These are phyloP conservation scores for Burhinus bistriatus DNA, from an alignment of 2,113 vertebrate species.

Conservation along the genomic window DNA sequence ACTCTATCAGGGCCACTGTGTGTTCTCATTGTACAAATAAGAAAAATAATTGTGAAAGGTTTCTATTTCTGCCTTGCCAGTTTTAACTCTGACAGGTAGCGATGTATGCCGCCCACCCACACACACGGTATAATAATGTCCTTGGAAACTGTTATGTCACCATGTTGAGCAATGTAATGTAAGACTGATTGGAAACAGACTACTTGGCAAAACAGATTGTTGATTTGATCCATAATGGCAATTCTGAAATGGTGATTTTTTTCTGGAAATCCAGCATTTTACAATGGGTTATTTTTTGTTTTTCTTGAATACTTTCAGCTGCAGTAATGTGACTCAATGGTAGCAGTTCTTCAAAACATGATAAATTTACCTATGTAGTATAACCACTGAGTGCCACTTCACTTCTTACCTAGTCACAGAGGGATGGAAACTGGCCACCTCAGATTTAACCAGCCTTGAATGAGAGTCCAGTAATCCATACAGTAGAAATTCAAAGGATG, in stretches of 20 bases:
- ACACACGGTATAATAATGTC: too few species aligned
- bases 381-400: not conserved
- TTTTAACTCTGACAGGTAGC: not conserved
- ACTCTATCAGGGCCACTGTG: too few species aligned
- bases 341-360: too few species aligned
- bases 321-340: not conserved
- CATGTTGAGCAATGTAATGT: too few species aligned
- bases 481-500: not conserved
- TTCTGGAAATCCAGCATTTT: not conserved
- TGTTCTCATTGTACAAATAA: not conserved
- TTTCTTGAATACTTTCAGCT: not conserved
- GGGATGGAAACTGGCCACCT: not conserved
- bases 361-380: not conserved
- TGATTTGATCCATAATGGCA: not conserved
- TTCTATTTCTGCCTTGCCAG: not conserved
- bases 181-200: too few species aligned
- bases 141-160: too few species aligned
- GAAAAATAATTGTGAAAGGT: not conserved
- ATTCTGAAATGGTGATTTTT: not conserved
- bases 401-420: not conserved
- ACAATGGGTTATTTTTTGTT: not conserved
- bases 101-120: not conserved
- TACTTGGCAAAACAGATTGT: too few species aligned
- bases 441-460: not conserved
- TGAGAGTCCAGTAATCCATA: not conserved